These are phyloP conservation scores for Drosophila lutescens DNA, from an alignment of 2,888 invertebrate genomes.

Conservation along the genomic window DNA sequence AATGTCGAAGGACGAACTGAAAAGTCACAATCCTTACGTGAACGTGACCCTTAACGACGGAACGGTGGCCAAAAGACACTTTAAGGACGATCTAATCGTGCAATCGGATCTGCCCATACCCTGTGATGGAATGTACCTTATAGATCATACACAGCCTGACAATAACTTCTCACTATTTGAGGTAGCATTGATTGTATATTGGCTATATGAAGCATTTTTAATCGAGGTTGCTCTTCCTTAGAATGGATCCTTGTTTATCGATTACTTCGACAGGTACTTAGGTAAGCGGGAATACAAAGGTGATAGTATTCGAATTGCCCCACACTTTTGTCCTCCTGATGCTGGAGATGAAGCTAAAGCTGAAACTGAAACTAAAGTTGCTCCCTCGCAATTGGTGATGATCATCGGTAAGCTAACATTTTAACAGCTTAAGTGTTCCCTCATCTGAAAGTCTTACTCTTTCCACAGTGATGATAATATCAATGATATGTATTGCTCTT, in stretches of 20 bases:
- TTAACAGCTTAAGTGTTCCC: too few relatives aligned
- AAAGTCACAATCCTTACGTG: conserved; percentile 22
- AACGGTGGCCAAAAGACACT: conserved; percentile 10
- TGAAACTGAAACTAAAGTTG: too few relatives aligned
- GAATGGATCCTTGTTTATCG: conserved; percentile 31
- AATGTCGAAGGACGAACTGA: not conserved
- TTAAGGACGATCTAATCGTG: conserved; percentile 29
- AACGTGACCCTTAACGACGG: conserved; percentile 33
- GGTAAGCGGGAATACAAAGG: conserved; percentile 21
- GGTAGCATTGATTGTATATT: not conserved
- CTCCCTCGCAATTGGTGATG: not conserved
- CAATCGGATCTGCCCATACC: not conserved
- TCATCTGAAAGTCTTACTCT: too few relatives aligned
- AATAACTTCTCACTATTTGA: not conserved
- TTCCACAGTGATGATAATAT: conserved; percentile 87
- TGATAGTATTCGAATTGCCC: conserved; percentile 7
- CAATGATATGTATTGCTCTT: conserved; percentile 88
- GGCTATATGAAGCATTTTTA: not conserved
- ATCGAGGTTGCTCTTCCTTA: not conserved
- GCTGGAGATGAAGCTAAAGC: not conserved
- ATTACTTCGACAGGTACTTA: not conserved
- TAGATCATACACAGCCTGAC: not conserved
- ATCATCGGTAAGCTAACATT: conserved; percentile 5
- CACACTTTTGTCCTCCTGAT: conserved; percentile 26
- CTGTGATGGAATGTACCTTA: not conserved